Base-by-base conservation (phyloP, 1,140 invertebrate species). In the Ceratina calcarata region DNA sequence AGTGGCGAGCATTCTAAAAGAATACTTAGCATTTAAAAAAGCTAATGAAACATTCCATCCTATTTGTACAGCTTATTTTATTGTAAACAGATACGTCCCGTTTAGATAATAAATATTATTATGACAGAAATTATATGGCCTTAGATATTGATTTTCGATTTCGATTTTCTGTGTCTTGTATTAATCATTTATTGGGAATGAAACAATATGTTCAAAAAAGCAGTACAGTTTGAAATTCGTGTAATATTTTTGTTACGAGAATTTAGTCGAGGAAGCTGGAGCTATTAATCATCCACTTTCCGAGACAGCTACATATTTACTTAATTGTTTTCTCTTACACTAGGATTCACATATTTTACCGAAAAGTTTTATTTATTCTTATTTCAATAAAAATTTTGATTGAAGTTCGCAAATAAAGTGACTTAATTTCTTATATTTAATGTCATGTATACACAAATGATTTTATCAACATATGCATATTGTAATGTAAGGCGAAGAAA, bases 11-110 rank as follows among this genome's bases (percentile, higher is more conserved):
- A 80, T 86, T 82, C 68, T 85, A 75, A 75, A 73, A 32, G 4
- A 55, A 58, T 68, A 72, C 62, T 62, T 82, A 82, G 68, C 68
- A 85, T 64, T 83, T 66, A 45, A 45, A 45, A 58, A 57, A 81
- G 78, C 77, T 87, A 70, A 86, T 51, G 68, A 84, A 82, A 85
- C 86, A 87, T 87, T 87, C 86, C 86, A 87, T 87, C 86, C 86
- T 85, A 55, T 85, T 87, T 87, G 85, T 87, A 87, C 82, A 87
- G 85, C 58, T 87, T 87, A 80, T 86, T 86, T 87, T 87, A 87
- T 83, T 83, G 72, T 84, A 87, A 78, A 87, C 79, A 78, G 49
- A 77, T 86, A 87, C 82, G 85, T 86, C 85, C 85, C 85, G 53
- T 87, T 87, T 57, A 18, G n/a, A 84, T 87, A 87, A 87, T 87